A percentile compares a stretch with the other conserved stretches of the same genome.
Conservation (phyloP, 2,888 invertebrate species). For the Muschampia plurimacula region DNA sequence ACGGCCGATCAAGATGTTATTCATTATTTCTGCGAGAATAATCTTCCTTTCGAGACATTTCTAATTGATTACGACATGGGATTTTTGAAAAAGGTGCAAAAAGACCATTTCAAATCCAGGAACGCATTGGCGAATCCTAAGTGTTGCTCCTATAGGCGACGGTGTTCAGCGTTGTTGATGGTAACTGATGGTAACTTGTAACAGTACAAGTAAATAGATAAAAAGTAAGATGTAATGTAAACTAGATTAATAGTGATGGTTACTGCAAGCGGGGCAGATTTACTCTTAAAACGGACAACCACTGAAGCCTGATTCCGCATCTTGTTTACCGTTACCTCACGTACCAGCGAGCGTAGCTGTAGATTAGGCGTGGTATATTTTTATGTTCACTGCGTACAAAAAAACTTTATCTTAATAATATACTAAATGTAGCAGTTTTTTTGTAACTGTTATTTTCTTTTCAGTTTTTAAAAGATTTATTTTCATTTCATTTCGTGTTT, state of each 20-base stretch:
- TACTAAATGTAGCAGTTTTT: not conserved
- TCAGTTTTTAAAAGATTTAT: slow-evolving; percentile 51
- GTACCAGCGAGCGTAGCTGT: not conserved
- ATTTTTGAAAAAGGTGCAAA: not conserved
- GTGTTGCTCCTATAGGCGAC: too few relatives aligned
- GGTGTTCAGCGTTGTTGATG: too few relatives aligned
- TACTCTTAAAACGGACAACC: slow-evolving; percentile 28
- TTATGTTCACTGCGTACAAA: not conserved
- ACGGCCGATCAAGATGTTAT: not conserved
- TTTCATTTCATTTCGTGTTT: too few relatives aligned
- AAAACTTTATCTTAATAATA: not conserved
- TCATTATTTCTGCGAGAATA: not conserved
- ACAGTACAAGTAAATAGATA: not conserved
- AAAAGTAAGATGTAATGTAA: not conserved
- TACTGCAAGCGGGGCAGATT: slow-evolving; percentile 27
- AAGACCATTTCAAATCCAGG: not conserved
- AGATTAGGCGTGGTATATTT: slow-evolving; percentile 16
- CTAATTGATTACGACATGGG: not conserved
- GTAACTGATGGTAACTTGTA: too few relatives aligned
- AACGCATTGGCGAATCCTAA: too few relatives aligned
- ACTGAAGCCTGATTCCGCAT: slow-evolving; percentile 32
- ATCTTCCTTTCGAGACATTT: not conserved
- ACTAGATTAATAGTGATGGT: slow-evolving; percentile 15
- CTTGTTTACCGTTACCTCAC: slow-evolving; percentile 29
- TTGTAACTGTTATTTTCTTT: slow-evolving; percentile 47